These are phyloP conservation scores for Aurelia sp. DNA, from an alignment of 30 jellyfish, hydroid and myxozoan genomes.

Conservation along the genomic window DNA sequence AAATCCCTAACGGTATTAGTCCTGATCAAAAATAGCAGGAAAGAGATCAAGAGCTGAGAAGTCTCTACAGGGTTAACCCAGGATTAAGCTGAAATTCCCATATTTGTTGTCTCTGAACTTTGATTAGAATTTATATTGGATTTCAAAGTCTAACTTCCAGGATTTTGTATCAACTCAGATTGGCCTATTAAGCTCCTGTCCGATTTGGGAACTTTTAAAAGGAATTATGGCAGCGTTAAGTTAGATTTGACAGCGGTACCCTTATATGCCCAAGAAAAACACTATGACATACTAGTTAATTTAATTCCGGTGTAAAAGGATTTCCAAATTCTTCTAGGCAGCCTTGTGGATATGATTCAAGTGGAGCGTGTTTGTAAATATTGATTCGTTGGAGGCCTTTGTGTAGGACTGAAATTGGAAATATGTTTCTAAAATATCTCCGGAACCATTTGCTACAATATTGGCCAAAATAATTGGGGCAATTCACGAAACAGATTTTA, in stretches of 20 bases:
- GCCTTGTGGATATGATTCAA: too few species aligned
- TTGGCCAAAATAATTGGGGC: too few species aligned
- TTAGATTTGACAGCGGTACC: slow-evolving; percentile 30
- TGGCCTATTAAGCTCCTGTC: slow-evolving; percentile 1
- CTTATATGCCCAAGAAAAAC: not conserved
- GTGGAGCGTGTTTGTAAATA: too few species aligned
- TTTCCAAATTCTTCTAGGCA: not conserved
- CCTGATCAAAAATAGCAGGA: slow-evolving; percentile 44
- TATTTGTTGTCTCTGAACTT: slow-evolving; percentile 20
- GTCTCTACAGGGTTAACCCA: slow-evolving; percentile 13
- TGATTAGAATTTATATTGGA: slow-evolving; percentile 23
- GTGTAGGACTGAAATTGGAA: not conserved
- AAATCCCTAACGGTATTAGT: slow-evolving; percentile 29
- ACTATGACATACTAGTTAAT: not conserved
- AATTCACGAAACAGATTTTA: too few species aligned
- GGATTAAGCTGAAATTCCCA: slow-evolving; percentile 15
- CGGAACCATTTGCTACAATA: too few species aligned
- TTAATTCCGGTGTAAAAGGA: not conserved
- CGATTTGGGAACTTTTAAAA: slow-evolving; percentile 9
- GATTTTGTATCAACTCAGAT: slow-evolving; percentile 41
- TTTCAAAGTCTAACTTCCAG: slow-evolving; percentile 33
- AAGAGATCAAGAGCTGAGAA: slow-evolving; percentile 30
- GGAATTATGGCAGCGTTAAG: slow-evolving; percentile 13
- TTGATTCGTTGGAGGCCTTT: not conserved
- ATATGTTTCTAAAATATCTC: too few species aligned